phyloP scores from a whole-genome alignment of 2,113 vertebrate species.

The Zapornia atra region DNA sequence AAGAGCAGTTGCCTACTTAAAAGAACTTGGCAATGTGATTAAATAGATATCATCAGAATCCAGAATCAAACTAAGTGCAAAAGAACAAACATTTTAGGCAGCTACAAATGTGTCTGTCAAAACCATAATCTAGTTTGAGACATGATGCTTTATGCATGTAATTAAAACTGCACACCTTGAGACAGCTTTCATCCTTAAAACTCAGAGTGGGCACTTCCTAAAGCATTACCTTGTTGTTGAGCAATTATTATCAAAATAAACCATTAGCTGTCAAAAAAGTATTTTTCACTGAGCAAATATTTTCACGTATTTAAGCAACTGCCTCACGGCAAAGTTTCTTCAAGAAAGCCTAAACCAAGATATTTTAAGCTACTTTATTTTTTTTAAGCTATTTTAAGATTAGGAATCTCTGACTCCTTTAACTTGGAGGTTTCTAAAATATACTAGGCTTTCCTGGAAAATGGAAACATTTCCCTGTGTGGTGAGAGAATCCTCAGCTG shows the following conservation, averaged over 20 bases:
- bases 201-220: not conserved
- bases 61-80: not conserved
- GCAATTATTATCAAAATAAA: conserved; percentile 12
- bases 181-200: conserved; percentile 7
- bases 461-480: not conserved
- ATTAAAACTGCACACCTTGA: conserved; percentile 17
- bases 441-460: not conserved
- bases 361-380: not conserved
- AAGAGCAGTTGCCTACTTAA: not conserved
- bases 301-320: conserved; percentile 13
- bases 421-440: not conserved
- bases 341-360: not conserved
- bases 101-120: conserved; percentile 4
- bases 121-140: not conserved
- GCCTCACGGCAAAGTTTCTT: not conserved
- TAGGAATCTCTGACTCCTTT: not conserved
- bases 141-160: not conserved
- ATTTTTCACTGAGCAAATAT: conserved; percentile 14
- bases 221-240: conserved; percentile 5
- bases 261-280: conserved; percentile 9
- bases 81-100: not conserved
- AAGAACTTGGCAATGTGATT: not conserved
- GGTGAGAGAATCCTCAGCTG: not conserved
- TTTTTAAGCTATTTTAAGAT: conserved; percentile 12
- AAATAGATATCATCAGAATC: not conserved